Percentiles rank a stretch among this genome's conserved stretches.
phyloP scores from a whole-genome alignment of 2,888 invertebrate genomes.

The Xestoiulus laeticollis region DNA sequence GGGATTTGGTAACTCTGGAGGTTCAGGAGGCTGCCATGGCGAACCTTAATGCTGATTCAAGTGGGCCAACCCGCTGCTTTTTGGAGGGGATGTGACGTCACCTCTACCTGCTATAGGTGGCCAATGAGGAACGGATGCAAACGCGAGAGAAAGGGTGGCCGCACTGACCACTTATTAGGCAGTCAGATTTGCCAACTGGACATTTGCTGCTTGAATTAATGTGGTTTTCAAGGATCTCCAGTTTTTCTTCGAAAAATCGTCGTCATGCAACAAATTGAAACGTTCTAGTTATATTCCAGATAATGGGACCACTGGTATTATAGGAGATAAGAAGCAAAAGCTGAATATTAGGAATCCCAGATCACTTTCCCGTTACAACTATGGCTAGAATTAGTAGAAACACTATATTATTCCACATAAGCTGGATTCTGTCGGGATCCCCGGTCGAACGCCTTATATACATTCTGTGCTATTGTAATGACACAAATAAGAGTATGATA shows the following conservation, averaged over 20 bases:
- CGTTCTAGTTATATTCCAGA: too few species aligned
- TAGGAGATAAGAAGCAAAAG: too few species aligned
- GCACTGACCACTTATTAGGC: background rate
- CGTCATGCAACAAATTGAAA: too few species aligned
- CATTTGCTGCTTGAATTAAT: background rate
- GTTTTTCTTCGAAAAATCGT: background rate
- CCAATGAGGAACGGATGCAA: background rate
- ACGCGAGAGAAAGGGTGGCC: background rate
- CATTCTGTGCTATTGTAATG: too few species aligned
- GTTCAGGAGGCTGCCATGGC: background rate
- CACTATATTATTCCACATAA: too few species aligned
- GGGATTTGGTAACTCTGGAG: background rate
- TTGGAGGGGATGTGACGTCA: background rate
- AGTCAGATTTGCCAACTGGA: background rate
- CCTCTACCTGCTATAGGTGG: background rate
- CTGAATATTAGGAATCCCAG: too few species aligned
- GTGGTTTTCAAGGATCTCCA: background rate
- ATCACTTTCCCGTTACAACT: too few species aligned
- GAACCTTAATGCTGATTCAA: background rate
- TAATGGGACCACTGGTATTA: too few species aligned
- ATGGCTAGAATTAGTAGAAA: too few species aligned
- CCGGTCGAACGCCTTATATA: too few species aligned
- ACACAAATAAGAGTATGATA: too few species aligned
- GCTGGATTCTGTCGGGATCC: too few species aligned
- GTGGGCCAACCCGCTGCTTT: background rate